Evolutionary conservation across 2,113 vertebrate genomes (phyloP).

Genomic region (Egretta garzetta): DNA sequence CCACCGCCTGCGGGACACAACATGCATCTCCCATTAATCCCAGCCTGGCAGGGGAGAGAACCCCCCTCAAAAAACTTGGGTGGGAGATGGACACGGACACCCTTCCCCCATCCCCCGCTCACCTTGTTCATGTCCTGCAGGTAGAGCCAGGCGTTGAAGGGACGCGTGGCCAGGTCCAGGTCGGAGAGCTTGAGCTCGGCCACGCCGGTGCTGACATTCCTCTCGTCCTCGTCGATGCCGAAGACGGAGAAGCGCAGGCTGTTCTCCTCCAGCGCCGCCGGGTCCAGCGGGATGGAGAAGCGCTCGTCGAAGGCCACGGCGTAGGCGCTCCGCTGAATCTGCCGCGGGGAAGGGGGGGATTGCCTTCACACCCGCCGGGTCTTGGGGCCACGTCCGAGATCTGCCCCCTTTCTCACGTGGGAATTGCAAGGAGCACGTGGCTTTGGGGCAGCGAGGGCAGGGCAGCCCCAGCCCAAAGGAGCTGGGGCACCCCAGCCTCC

Average conservation of each 20-base stretch:
- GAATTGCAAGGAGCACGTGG: accelerated
- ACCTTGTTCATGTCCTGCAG: slow-evolving; percentile 95
- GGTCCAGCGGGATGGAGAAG: slow-evolving; percentile 88
- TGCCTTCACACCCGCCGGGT: accelerated
- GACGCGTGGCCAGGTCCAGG: slow-evolving; percentile 85
- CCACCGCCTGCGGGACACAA: slow-evolving; percentile 77
- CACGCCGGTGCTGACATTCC: slow-evolving; percentile 85
- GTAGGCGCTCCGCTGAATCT: slow-evolving; percentile 90
- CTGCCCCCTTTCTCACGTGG: accelerated
- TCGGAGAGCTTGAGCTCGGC: slow-evolving; percentile 94
- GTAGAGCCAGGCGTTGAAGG: slow-evolving; percentile 96
- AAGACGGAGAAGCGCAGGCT: slow-evolving; percentile 91
- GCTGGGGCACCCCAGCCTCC: background rate
- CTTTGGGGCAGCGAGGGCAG: too few species aligned
- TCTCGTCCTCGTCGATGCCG: slow-evolving; percentile 87
- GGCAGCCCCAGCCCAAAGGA: background rate
- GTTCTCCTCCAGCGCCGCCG: slow-evolving; percentile 83
- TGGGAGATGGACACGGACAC: background rate
- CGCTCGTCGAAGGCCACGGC: slow-evolving; percentile 90
- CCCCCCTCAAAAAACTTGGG: accelerated
- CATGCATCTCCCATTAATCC: accelerated
- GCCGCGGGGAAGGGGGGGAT: background rate
- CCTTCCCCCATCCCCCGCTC: background rate
- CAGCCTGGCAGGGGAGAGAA: accelerated
- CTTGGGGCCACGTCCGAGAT: accelerated